A percentile compares a stretch with the other conserved stretches of the same genome.
phyloP scores from a whole-genome alignment of 2,797 vertebrate species.

The Lutjanus campechanus region DNA sequence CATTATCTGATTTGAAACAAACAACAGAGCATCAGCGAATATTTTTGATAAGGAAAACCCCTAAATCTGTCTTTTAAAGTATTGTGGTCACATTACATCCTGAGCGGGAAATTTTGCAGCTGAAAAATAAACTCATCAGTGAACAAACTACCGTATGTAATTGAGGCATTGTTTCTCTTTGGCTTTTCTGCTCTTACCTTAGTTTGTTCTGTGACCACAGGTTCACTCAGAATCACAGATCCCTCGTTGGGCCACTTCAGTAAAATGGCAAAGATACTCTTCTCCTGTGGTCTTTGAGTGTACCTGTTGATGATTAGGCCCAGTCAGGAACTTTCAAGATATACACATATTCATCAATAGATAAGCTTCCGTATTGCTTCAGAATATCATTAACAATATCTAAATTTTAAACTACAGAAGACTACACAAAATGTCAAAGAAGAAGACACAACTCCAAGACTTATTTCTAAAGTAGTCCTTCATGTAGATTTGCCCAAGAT shows the following conservation, averaged over 20 bases:
- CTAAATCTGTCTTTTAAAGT: background rate
- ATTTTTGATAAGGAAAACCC: background rate
- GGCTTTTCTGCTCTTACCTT: conserved; percentile 80
- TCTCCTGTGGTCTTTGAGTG: conserved; percentile 86
- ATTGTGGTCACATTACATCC: background rate
- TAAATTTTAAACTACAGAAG: too few relatives aligned
- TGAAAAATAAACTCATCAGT: too few relatives aligned
- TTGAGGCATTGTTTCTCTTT: background rate
- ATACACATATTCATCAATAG: background rate
- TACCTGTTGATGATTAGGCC: conserved; percentile 86
- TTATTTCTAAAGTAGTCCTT: too few relatives aligned
- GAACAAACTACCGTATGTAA: background rate
- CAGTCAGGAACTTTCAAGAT: conserved; percentile 2
- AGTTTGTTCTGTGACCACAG: conserved; percentile 81
- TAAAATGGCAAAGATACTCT: conserved; percentile 89
- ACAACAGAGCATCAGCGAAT: too few relatives aligned
- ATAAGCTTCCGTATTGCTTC: too few relatives aligned
- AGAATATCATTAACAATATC: background rate
- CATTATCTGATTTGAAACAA: too few relatives aligned
- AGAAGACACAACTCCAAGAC: too few relatives aligned
- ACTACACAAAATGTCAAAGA: too few relatives aligned
- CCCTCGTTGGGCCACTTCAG: conserved; percentile 90
- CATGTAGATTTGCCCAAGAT: too few relatives aligned
- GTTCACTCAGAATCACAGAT: conserved; percentile 86
- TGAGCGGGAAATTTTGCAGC: background rate